Conservation (phyloP, 1,140 invertebrate genomes). For the Hyles euphorbiae region DNA sequence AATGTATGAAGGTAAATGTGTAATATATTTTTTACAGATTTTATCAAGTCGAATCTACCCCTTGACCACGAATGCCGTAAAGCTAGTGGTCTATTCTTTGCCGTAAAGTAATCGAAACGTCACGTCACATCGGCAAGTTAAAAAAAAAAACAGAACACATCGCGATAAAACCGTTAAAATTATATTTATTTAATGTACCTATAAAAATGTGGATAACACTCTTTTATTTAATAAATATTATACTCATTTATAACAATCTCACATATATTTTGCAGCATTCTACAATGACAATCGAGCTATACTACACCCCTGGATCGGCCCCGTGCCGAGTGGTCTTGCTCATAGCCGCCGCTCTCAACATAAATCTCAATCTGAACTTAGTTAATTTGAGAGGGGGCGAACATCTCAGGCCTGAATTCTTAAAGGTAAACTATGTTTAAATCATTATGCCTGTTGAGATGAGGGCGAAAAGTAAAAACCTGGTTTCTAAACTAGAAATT, state of each 20-base stretch:
- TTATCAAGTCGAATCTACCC: too few relatives aligned
- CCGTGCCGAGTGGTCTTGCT: conserved; percentile 81
- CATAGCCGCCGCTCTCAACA: conserved; percentile 79
- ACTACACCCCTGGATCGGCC: conserved; percentile 79
- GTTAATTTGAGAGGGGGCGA: conserved; percentile 77
- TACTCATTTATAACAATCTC: background rate
- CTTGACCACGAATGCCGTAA: too few relatives aligned
- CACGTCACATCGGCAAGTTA: too few relatives aligned
- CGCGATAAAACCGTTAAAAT: too few relatives aligned
- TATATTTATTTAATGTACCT: too few relatives aligned
- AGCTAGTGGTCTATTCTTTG: too few relatives aligned
- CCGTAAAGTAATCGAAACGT: too few relatives aligned
- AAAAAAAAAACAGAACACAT: too few relatives aligned
- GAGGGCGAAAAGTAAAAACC: too few relatives aligned
- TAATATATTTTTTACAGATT: background rate
- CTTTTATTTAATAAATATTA: background rate
- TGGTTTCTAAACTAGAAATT: too few relatives aligned
- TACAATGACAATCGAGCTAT: conserved; percentile 67
- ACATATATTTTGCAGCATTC: background rate
- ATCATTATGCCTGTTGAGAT: too few relatives aligned
- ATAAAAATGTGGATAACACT: too few relatives aligned
- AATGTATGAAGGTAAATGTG: background rate
- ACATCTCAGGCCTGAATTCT: conserved; percentile 80
- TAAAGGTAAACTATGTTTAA: conserved; percentile 75
- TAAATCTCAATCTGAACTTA: conserved; percentile 81